Base-by-base conservation (phyloP, 2,888 invertebrate species). In the Amphipyra tragopoginis region DNA sequence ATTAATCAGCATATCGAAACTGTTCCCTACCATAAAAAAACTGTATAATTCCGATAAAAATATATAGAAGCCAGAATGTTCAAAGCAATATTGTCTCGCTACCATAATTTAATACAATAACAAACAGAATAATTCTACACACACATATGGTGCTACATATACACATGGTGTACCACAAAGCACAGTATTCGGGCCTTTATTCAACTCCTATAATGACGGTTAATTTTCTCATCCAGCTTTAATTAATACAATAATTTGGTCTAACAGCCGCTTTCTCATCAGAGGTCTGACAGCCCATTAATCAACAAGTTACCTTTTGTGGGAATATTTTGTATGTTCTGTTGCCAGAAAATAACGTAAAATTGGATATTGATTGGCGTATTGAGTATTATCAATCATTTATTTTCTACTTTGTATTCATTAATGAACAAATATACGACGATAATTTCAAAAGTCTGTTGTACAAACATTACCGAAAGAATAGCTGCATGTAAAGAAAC, bases 261-360 rank as follows among this genome's bases (percentile, higher is more conserved):
- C 34, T 61, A 64, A 64, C 67, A 62, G 50, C 44, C 50, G 49
- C 45, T 53, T 36, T 51, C 60, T 80, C 74, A 43, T 49, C 45
- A n/a, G n/a, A n/a, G n/a, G n/a, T n/a, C 34, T 59, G 79, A 62
- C 72, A 56, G 67, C 53, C 34, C 29, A 77, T 81, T 77, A 76
- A 76, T 81, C 75, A 81, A 59, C 48, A 49, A 58, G n/a, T 65
- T 65, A 65, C 51, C 47, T 50, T 55, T 50, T 57, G 57, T 52
- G 13, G 11, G n/a, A 52, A 60, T 52, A 62, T 55, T 66, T 60
- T 43, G 57, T 40, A 39, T 45, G 33, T 40, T 54, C 42, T 15
- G 13, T 51, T 52, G 49, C 47, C 52, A 33, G 45, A 60, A 62
- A 62, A 62, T 58, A 49, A 54, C 33, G 53, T 53, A 34, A 50